Percentiles rank a stretch among this genome's conserved stretches.
These are phyloP conservation scores for Clupea harengus DNA, from an alignment of 2,113 vertebrate species.

Conservation along the genomic window DNA sequence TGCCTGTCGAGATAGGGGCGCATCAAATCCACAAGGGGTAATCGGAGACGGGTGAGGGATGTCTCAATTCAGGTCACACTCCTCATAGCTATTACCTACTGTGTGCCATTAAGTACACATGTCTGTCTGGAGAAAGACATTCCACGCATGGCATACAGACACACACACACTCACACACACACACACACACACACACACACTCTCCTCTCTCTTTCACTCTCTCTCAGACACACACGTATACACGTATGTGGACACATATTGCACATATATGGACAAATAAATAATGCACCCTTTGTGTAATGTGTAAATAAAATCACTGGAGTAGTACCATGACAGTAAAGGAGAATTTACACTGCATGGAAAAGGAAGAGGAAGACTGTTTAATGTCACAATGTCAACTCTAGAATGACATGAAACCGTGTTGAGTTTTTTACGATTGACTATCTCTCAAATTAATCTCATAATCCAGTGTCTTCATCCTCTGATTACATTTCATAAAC, in stretches of 20 bases:
- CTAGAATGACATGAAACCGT: neutral
- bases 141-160: neutral
- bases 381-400: neutral
- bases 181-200: neutral
- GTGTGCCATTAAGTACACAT: constrained; percentile 29
- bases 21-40: constrained; percentile 41
- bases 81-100: constrained; percentile 25
- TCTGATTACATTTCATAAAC: neutral
- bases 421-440: neutral
- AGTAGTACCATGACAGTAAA: no score
- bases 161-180: neutral
- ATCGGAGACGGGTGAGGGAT: constrained; percentile 25
- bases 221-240: neutral
- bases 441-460: neutral
- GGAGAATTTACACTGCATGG: no score
- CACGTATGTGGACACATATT: neutral
- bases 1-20: constrained; percentile 30
- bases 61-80: constrained; percentile 35
- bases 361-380: neutral
- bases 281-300: neutral
- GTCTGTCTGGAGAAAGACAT: constrained; percentile 8
- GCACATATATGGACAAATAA: neutral
- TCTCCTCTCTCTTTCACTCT: neutral
- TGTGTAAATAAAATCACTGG: no score
- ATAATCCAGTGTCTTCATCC: neutral